Base-by-base conservation (phyloP, 1,140 invertebrate species). In the Sitobion miscanthi region DNA sequence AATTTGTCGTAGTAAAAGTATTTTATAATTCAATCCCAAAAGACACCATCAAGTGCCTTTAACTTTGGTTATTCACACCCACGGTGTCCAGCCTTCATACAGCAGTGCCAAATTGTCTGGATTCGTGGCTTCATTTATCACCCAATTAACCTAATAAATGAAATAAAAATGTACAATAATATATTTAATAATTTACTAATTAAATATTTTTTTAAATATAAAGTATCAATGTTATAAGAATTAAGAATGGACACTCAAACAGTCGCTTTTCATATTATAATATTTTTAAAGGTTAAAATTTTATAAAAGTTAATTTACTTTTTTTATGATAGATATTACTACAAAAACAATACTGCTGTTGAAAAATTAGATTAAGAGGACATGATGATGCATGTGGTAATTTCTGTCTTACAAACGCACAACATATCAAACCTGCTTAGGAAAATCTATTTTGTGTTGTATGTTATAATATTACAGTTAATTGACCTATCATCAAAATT, bases 81-180 rank as follows among this genome's bases (percentile, higher is more conserved):
- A 99, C 94, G 99, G 98, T 95, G 99, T 99, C 99, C 99, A 99
- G 94, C 99, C 99, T 96, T 99, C 99, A 95, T 99, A 99, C 94
- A 99, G 96, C 94, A 99, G 96, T 95, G 98, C 98, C 95, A 99
- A 96, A 96, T 99, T 99, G 94, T 99, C 98, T 88, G 97, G 96
- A 96, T 97, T 98, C 83, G 97, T 98, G 94, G 99, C 98, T 96
- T 99, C 98, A 94, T 97, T 96, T 95, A 99, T 99, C 92, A 99
- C 97, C 95, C 97, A 97, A 94, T 99, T 98, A 94, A 99, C 98
- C 97, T 99, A 92, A 42, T 30, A 90, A 91, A 62, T 93, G 0
- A 25, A 45, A 93, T 30, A 6, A 7, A 7, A 87, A 54, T 47
- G 25, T 8, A 25, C 14, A 83, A 52, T 49, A 83, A 83, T 49